These are phyloP conservation scores for Columba janthina DNA, from an alignment of 2,113 vertebrate genomes.

Conservation along the genomic window DNA sequence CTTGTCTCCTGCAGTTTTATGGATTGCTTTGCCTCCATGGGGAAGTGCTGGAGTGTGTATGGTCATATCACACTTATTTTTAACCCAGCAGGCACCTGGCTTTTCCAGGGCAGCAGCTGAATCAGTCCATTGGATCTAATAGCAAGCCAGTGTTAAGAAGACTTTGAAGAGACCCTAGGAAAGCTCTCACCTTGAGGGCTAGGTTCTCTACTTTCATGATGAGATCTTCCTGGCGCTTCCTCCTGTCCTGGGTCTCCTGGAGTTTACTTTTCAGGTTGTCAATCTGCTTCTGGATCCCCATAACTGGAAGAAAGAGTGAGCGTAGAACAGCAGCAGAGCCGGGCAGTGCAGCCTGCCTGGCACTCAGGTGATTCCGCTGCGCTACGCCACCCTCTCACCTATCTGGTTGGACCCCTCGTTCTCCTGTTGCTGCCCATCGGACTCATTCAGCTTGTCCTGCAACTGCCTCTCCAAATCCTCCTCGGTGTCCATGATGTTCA, in stretches of 20 bases:
- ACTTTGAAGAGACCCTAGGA: background rate
- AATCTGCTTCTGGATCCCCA: conserved; percentile 95
- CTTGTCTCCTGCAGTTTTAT: background rate
- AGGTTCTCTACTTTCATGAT: conserved; percentile 99
- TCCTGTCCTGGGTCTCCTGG: conserved; percentile 91
- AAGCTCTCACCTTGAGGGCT: conserved; percentile 88
- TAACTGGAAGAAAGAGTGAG: conserved; percentile 69
- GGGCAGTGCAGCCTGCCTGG: background rate
- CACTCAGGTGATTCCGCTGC: background rate
- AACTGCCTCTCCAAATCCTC: conserved; percentile 86
- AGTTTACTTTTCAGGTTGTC: conserved; percentile 91
- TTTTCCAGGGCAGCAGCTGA: background rate
- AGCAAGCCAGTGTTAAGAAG: background rate
- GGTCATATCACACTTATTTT: background rate
- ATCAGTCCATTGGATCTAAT: background rate
- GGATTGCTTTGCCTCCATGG: background rate
- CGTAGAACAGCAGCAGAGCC: background rate
- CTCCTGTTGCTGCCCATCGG: conserved; percentile 77
- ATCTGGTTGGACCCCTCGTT: conserved; percentile 82
- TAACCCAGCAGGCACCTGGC: background rate
- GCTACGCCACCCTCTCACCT: conserved; percentile 69
- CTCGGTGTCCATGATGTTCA: conserved; percentile 92
- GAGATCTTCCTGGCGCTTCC: conserved; percentile 96
- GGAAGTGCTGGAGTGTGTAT: background rate
- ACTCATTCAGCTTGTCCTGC: conserved; percentile 84